These are phyloP conservation scores for Tyrophagus putrescentiae DNA, from an alignment of 1,140 invertebrate genomes.

Conservation along the genomic window DNA sequence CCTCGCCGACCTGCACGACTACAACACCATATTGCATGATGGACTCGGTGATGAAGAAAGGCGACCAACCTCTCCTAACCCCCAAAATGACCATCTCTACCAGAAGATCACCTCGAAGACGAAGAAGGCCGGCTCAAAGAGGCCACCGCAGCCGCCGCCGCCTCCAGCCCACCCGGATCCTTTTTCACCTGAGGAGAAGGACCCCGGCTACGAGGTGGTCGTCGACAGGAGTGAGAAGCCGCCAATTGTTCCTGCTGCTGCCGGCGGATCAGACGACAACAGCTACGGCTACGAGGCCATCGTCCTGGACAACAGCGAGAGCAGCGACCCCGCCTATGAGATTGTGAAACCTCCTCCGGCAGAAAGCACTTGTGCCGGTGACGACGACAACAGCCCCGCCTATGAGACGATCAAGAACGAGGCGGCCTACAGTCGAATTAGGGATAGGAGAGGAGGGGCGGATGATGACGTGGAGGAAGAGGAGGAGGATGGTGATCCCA, in stretches of 20 bases:
- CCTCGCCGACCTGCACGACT: background rate
- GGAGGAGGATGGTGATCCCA: slow-evolving; percentile 2
- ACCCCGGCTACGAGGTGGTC: slow-evolving; percentile 21
- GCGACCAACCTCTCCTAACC: background rate
- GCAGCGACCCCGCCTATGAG: slow-evolving; percentile 18
- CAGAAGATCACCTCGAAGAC: background rate
- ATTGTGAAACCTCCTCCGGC: background rate
- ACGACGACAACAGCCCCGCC: background rate
- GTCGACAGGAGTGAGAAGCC: background rate
- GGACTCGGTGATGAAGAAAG: slow-evolving; percentile 16
- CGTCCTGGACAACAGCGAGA: slow-evolving; percentile 1
- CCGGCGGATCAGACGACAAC: background rate
- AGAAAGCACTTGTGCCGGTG: no score
- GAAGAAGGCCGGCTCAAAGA: background rate
- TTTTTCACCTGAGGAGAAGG: background rate
- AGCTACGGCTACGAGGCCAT: slow-evolving; percentile 17
- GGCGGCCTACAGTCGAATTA: background rate
- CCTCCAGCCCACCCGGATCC: slow-evolving; percentile 11
- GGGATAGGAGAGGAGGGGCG: background rate
- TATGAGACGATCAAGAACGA: slow-evolving; percentile 12
- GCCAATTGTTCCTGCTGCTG: background rate
- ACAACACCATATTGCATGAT: background rate
- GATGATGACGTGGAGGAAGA: background rate
- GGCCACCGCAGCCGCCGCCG: background rate
- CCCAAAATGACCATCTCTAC: background rate